Conservation (phyloP, 2,113 vertebrate species). For the Notarius lentiginosus region DNA sequence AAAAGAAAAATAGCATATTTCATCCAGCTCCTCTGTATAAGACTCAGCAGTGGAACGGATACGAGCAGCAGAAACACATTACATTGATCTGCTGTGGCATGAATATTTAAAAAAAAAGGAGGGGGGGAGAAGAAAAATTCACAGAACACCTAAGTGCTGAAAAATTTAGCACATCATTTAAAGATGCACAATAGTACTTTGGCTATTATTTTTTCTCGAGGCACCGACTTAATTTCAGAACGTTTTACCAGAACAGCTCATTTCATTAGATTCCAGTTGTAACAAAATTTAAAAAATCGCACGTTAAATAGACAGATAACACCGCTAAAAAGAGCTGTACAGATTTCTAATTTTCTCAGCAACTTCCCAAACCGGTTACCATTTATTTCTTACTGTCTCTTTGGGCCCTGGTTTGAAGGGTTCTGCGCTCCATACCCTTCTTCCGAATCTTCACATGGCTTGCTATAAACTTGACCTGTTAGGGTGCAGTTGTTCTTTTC, state of each 20-base stretch:
- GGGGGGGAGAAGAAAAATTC: neutral
- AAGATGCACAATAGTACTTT: neutral
- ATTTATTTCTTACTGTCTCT: neutral
- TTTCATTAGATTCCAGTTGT: neutral
- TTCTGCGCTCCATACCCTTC: neutral
- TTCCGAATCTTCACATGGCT: neutral
- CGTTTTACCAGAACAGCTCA: neutral
- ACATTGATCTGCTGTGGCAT: neutral
- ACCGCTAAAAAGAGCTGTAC: neutral
- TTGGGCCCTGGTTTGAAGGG: neutral
- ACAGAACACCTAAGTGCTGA: neutral
- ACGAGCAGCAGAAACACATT: neutral
- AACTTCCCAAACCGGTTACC: neutral
- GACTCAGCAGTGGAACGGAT: neutral
- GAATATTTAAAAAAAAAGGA: neutral
- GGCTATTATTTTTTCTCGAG: neutral
- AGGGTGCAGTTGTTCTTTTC: neutral
- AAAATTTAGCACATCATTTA: neutral
- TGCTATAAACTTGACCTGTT: neutral
- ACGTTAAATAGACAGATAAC: too few species aligned
- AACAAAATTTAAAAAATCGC: neutral
- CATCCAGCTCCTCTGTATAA: neutral
- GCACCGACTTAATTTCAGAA: neutral
- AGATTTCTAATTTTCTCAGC: neutral
- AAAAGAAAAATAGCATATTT: conserved; percentile 47